Evolutionary conservation across 2,113 vertebrate genomes (phyloP).

Genomic region (Mastomys natalensis): DNA sequence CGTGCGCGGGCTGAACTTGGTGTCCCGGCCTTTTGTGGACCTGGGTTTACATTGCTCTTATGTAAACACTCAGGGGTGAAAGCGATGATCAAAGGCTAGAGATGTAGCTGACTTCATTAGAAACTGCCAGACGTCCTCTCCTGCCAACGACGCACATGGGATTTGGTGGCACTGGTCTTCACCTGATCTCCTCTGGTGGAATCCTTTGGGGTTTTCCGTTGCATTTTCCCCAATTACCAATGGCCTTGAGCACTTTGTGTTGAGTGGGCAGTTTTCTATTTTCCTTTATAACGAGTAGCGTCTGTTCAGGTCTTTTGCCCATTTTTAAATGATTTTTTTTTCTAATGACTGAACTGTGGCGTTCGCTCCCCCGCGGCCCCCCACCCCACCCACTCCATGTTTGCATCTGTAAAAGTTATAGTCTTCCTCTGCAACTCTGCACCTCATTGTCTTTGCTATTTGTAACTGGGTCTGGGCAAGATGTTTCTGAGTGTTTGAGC

Average conservation of each 20-base stretch:
- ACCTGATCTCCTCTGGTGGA: not conserved
- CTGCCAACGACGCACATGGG: fast-evolving
- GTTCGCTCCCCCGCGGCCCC: too few species aligned
- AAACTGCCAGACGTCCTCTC: not conserved
- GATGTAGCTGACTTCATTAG: constrained; percentile 67
- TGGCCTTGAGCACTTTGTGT: not conserved
- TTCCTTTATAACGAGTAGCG: not conserved
- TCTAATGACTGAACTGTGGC: not conserved
- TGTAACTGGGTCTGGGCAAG: not conserved
- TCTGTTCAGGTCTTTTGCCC: not conserved
- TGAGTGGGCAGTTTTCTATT: not conserved
- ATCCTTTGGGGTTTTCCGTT: not conserved
- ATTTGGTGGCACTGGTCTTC: too few species aligned
- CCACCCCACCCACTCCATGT: not conserved
- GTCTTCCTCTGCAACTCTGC: not conserved
- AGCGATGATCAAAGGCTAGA: constrained; percentile 19
- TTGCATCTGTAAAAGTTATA: not conserved
- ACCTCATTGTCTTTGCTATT: not conserved
- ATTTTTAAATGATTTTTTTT: not conserved
- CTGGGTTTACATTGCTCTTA: constrained; percentile 57
- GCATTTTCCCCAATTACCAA: not conserved
- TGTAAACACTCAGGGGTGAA: constrained; percentile 51
- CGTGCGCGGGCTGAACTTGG: constrained; percentile 16
- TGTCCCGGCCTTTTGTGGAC: constrained; percentile 14
- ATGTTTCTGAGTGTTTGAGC: not conserved